phyloP scores from a whole-genome alignment of 2,888 invertebrate species.

The Drosophila lutescens region DNA sequence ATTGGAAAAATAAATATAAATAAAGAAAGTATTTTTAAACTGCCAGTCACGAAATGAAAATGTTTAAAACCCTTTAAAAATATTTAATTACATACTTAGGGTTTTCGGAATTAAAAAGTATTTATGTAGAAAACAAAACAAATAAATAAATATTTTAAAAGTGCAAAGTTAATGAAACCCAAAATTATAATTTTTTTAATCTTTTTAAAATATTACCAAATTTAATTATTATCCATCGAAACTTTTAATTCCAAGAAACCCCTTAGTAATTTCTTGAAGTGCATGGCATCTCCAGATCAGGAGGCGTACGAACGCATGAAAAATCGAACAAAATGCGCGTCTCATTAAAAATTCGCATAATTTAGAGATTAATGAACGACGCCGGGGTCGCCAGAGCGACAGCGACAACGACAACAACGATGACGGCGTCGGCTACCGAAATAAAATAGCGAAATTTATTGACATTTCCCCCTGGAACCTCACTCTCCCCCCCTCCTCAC shows the following conservation, averaged over 20 bases:
- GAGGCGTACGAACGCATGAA: slow-evolving; percentile 53
- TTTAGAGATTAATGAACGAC: slow-evolving; percentile 81
- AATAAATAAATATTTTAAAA: no score
- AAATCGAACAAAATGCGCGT: slow-evolving; percentile 79
- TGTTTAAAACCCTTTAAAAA: no score
- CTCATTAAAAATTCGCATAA: slow-evolving; percentile 81
- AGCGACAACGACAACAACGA: slow-evolving; percentile 35
- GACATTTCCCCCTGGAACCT: slow-evolving; percentile 14
- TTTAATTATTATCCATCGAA: no score
- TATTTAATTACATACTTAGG: no score
- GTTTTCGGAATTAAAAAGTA: no score
- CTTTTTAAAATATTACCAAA: no score
- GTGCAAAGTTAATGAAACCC: no score
- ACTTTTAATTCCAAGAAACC: neutral
- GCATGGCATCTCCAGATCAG: slow-evolving; percentile 14
- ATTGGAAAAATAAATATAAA: no score
- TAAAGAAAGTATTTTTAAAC: no score
- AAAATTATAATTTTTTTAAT: no score
- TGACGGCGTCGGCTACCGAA: slow-evolving; percentile 69
- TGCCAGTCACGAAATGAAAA: no score
- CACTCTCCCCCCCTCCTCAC: neutral
- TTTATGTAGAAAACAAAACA: no score
- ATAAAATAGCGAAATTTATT: slow-evolving; percentile 76
- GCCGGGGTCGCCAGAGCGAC: slow-evolving; percentile 56
- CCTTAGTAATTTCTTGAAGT: slow-evolving; percentile 4